phyloP scores from a whole-genome alignment of 1,140 invertebrate species.

The Drosophila subobscura region DNA sequence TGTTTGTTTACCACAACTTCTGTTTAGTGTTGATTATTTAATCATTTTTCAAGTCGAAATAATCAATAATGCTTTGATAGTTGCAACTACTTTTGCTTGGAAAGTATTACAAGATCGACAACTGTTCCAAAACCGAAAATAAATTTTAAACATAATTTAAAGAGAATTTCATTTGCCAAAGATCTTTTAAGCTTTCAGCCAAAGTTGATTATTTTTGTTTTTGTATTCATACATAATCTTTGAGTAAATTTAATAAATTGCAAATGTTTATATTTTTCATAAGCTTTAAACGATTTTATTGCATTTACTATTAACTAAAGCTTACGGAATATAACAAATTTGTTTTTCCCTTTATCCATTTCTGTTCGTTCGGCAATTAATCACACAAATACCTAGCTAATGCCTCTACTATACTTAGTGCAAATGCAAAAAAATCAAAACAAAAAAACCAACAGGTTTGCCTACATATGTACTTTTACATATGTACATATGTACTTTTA shows the following conservation, averaged over 20 bases:
- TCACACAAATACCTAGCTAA: conserved; percentile 76
- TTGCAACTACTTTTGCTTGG: conserved; percentile 44
- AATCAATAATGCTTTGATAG: conserved; percentile 46
- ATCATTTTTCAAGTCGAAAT: conserved; percentile 27
- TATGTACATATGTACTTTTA: conserved; percentile 50
- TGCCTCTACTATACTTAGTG: conserved; percentile 70
- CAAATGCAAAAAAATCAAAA: conserved; percentile 68
- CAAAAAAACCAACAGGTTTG: conserved; percentile 51
- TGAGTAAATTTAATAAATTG: conserved; percentile 34
- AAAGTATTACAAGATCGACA: conserved; percentile 49
- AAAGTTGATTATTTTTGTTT: conserved; percentile 24
- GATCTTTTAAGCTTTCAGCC: conserved; percentile 48
- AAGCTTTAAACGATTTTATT: conserved; percentile 60
- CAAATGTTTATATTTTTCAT: conserved; percentile 35
- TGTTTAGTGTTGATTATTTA: conserved; percentile 41
- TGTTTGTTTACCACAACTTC: conserved; percentile 27
- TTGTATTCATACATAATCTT: conserved; percentile 25
- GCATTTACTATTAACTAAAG: conserved; percentile 62
- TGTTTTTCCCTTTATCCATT: conserved; percentile 57
- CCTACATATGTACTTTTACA: conserved; percentile 16
- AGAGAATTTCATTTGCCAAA: conserved; percentile 47
- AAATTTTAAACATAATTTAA: conserved; percentile 24
- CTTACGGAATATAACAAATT: conserved; percentile 40
- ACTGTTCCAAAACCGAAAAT: too few species aligned
- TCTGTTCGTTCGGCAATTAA: conserved; percentile 58